Evolutionary conservation across 2,113 vertebrate genomes (phyloP).

Genomic region (Gallinago media): DNA sequence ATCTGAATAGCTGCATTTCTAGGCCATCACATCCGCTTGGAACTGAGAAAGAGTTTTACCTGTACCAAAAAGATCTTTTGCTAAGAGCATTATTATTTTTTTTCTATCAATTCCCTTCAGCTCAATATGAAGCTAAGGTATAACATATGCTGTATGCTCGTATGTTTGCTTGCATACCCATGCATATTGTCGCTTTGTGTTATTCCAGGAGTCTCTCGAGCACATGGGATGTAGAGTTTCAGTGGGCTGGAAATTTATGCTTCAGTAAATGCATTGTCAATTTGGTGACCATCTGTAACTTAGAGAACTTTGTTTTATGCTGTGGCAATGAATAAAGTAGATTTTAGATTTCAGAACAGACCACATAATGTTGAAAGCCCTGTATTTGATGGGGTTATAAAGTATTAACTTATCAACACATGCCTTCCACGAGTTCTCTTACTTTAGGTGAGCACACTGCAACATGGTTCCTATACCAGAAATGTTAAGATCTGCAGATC

Average conservation of each 20-base stretch:
- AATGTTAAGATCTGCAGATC: background rate
- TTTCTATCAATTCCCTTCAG: background rate
- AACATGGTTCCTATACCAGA: background rate
- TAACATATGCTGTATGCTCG: slow-evolving; percentile 52
- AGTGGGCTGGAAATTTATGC: slow-evolving; percentile 56
- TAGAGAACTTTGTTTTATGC: background rate
- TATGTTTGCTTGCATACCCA: slow-evolving; percentile 10
- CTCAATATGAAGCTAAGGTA: background rate
- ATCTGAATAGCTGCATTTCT: background rate
- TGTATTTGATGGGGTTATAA: fast-evolving
- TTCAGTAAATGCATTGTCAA: slow-evolving; percentile 35
- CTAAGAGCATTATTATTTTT: background rate
- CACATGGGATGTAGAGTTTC: slow-evolving; percentile 20
- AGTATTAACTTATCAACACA: background rate
- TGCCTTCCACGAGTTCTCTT: background rate
- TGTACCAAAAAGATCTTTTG: background rate
- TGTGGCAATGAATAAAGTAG: background rate
- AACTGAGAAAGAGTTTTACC: background rate
- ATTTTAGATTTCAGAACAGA: background rate
- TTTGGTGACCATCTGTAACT: slow-evolving; percentile 64
- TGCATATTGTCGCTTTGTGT: slow-evolving; percentile 44
- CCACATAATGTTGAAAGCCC: background rate
- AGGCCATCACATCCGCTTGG: background rate
- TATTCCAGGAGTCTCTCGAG: slow-evolving; percentile 45
- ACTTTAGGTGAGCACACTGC: background rate